Percentiles rank a stretch among this genome's conserved stretches.
Evolutionary conservation across 2,797 vertebrate genomes (phyloP).

Genomic region (Dromococcyx pavoninus): DNA sequence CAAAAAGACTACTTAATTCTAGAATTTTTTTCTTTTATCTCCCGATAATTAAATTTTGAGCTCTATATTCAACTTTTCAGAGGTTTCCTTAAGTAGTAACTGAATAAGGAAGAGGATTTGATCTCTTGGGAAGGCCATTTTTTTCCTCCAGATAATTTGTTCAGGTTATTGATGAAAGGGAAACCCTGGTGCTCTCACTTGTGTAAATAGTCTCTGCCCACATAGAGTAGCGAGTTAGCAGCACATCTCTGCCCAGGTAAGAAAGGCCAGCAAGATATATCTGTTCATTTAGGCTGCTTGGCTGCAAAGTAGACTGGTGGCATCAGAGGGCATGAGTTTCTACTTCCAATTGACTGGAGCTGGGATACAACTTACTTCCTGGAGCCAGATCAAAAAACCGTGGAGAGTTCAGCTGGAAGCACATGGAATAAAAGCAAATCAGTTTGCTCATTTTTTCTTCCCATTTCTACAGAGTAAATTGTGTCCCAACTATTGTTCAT

Average conservation of each 20-base stretch:
- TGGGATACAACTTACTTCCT: not conserved
- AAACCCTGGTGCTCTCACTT: not conserved
- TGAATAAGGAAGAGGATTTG: not conserved
- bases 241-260: not conserved
- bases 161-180: not conserved
- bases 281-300: not conserved
- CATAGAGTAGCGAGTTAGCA: rapidly evolving
- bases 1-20: not conserved
- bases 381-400: not conserved
- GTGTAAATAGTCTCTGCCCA: not conserved
- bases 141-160: not conserved
- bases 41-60: not conserved
- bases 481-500: not conserved
- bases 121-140: not conserved
- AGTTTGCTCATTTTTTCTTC: not conserved
- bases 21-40: not conserved
- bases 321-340: rapidly evolving
- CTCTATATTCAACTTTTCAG: not conserved
- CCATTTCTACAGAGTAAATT: not conserved
- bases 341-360: not conserved
- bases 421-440: not conserved
- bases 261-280: not conserved
- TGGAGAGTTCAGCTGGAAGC: not conserved
- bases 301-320: not conserved
- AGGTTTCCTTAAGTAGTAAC: not conserved